A percentile compares a stretch with the other conserved stretches of the same genome.
Conservation (phyloP, 2,888 invertebrate species). For the Ophion costatus region DNA sequence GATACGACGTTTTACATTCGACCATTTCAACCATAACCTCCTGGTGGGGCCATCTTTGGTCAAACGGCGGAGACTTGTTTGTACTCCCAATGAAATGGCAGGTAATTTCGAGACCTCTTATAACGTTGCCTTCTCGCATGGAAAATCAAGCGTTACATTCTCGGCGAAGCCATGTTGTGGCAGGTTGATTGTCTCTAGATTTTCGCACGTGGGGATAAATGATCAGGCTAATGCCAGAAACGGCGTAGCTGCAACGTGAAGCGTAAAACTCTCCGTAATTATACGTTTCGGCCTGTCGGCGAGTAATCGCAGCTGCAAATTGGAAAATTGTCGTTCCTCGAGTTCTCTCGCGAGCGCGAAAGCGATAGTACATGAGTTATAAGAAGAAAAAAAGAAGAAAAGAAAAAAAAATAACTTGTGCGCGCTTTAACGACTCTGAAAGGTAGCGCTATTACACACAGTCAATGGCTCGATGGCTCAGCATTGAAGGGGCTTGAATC, state of each 20-base stretch:
- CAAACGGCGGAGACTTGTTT: no score
- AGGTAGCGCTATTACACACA: conserved; percentile 32
- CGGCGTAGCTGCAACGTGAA: neutral
- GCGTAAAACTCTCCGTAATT: conserved; percentile 36
- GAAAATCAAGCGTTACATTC: neutral
- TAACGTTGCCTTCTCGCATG: neutral
- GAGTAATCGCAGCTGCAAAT: conserved; percentile 50
- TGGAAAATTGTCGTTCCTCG: conserved; percentile 42
- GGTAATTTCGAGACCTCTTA: no score
- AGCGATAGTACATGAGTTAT: neutral
- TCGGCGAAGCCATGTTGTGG: neutral
- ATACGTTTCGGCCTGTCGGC: conserved; percentile 41
- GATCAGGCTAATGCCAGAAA: conserved; percentile 21
- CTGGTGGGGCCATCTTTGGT: no score
- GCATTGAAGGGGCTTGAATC: neutral
- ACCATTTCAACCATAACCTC: no score
- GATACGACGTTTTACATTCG: no score
- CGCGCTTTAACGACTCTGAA: conserved; percentile 29
- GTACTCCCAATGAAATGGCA: no score
- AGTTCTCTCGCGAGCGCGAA: neutral
- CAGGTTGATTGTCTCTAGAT: neutral
- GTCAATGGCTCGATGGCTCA: neutral
- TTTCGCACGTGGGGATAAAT: conserved; percentile 24
- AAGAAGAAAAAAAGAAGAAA: conserved; percentile 1
- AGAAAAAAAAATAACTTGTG: conserved; percentile 16